These are phyloP conservation scores for Geotrupes spiniger DNA, from an alignment of 2,888 invertebrate genomes.

Conservation along the genomic window DNA sequence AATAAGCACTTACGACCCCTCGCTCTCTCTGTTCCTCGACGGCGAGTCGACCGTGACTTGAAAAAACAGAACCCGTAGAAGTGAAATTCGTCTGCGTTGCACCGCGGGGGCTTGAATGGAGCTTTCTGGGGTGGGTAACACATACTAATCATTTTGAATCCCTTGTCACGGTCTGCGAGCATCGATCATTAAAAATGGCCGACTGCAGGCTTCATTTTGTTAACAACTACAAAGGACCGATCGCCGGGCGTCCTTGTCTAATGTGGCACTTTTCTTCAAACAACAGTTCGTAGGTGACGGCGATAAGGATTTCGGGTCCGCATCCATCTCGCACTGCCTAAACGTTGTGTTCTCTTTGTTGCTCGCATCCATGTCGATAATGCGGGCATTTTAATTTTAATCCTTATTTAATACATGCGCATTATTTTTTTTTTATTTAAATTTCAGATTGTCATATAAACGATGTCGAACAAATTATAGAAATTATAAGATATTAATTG, in stretches of 20 bases:
- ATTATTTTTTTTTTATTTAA: too few species aligned
- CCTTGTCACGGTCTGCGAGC: conserved; percentile 41
- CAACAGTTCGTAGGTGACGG: conserved; percentile 13
- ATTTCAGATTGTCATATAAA: too few species aligned
- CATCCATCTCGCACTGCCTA: too few species aligned
- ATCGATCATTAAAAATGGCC: conserved; percentile 43
- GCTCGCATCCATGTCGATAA: too few species aligned
- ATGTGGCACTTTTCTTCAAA: conserved; percentile 10
- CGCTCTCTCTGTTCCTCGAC: conserved; percentile 12
- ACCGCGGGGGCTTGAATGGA: conserved; percentile 27
- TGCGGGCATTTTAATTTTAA: too few species aligned
- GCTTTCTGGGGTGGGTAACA: conserved; percentile 34
- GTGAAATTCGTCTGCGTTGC: conserved; percentile 28
- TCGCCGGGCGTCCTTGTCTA: conserved; percentile 12
- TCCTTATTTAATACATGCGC: too few species aligned
- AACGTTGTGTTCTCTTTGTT: too few species aligned
- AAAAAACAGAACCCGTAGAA: conserved; percentile 26
- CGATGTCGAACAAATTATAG: too few species aligned
- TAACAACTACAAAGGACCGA: conserved; percentile 26
- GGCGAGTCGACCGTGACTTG: conserved; percentile 21
- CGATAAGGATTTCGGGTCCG: conserved; percentile 7
- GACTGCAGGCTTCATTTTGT: conserved; percentile 33
- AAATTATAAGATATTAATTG: too few species aligned
- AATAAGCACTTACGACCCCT: conserved; percentile 27
- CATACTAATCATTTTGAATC: conserved; percentile 43